Base-by-base conservation (phyloP, 2,113 vertebrate genomes). In the Grammomys surdaster region DNA sequence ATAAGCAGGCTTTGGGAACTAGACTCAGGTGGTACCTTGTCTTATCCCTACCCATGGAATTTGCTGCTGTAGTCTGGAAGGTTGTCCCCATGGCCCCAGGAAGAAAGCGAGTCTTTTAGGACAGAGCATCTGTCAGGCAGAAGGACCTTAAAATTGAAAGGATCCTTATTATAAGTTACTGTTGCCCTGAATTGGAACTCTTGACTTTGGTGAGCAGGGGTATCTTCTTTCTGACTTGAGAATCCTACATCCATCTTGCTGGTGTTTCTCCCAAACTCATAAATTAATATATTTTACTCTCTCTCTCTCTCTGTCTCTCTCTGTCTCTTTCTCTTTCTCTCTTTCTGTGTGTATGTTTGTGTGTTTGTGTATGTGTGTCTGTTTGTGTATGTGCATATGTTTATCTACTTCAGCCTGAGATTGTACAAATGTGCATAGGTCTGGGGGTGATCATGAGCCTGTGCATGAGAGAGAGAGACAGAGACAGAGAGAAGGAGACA, bases 231-330 rank as follows among this genome's bases (percentile, higher is more conserved):
- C 33, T 48, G 60, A 92, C 14, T 7, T 48, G 85, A 43, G 33
- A 75, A 76, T 20, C 13, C 28, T 92, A 4, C 86, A 36, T 92
- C 58, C 19, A 69, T 73, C 24, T 56, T 33, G 54, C 3, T 51
- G 20, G 56, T 28, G 58, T 87, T 43, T 95, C 89, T 73, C 77
- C 46, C 28, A 80, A 82, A 28, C 46, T 90, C n/a, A 67, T 33
- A 67, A 58, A 58, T 58, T 78, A 43, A 12, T 70, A 43, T 84
- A 77, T 88, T 13, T 16, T 72, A 31, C 43, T 24, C 48, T 24
- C 6, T 84, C 5, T 16, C 82, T 72, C 46, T 26, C 24, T 70
- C 43, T 12, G 5, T 72, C 33, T 70, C 36, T 20, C 17, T 72
- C 13, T n/a, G 5, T n/a, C 58, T 67, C 3, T 67, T 26, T 31